Evolutionary conservation across 2,797 vertebrate species (phyloP), one percentile per base, ranked within the genome.

Genomic region (Antrozous pallidus): DNA sequence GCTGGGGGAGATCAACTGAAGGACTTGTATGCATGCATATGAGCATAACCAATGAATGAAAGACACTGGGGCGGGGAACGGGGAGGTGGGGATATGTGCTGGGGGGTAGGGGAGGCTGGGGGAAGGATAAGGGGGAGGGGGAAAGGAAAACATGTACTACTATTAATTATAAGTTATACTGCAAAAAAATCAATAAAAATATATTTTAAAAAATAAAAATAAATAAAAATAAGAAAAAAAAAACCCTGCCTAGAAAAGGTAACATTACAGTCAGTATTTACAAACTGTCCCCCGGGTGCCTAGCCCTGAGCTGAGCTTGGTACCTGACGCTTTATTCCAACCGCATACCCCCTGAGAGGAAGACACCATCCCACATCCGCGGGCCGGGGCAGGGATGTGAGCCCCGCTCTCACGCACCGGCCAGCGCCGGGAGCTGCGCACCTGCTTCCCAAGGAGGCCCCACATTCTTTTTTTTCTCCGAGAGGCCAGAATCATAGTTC

Each of bases 371-470:
- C 65, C 38, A n/a, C 18, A 42, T 33, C 24, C 78, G 61, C 8
- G 78, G 28, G n/a, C 8, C 1, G 1, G 26, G 82, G 40, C 40
- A 6, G 69, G n/a, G 65, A 9, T 6, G 22, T 20, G 45, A 80
- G 51, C 33, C 40, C 38, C 5, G 24, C 24, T 78, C 18, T 11
- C 42, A 17, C 5, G n/a, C 3, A 36, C 13, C 24, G 42, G 67
- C 28, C 58, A 56, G 73, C 3, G 12, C 38, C 77, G 3, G 7
- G 28, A 87, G 18, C 87, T 13, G 2, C 40, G 47, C n/a, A 8
- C 0, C 0, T 2, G 0, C 7, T 33, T 75, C 42, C 33, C 65
- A 54, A 36, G n/a, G 36, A 18, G 54, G 54, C 16, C 31, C 42
- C n/a, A 20, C 4, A 0, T 51, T n/a, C 71, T 63, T 38, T 24